phyloP scores from a whole-genome alignment of 2,797 vertebrate genomes.

The Taenioides sp. region DNA sequence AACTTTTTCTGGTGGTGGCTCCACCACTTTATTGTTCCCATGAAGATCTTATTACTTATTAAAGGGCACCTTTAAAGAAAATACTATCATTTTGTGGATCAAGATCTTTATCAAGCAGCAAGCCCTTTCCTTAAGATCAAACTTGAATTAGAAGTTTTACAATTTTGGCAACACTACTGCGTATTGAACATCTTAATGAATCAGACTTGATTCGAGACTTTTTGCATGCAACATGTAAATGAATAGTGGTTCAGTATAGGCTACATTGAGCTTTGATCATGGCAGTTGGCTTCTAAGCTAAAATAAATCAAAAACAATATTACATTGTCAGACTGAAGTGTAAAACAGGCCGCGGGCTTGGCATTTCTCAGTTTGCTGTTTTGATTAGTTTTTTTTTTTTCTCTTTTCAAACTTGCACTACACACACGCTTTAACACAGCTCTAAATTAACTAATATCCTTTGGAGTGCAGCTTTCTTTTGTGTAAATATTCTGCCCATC shows the following conservation, averaged over 20 bases:
- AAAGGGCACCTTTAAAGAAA: no score
- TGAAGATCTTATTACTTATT: no score
- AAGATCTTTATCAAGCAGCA: not conserved
- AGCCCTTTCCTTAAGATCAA: not conserved
- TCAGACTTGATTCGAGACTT: not conserved
- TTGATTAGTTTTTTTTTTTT: conserved; percentile 73
- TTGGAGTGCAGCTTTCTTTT: conserved; percentile 60
- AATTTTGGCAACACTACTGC: not conserved
- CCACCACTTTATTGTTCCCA: no score
- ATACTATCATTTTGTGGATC: no score
- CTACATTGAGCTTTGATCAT: conserved; percentile 38
- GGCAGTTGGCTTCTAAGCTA: conserved; percentile 48
- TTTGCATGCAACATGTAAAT: not conserved
- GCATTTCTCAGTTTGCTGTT: conserved; percentile 65
- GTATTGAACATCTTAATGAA: not conserved
- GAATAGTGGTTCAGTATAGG: conserved; percentile 35
- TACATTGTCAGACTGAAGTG: conserved; percentile 49
- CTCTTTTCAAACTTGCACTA: conserved; percentile 52
- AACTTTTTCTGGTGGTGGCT: no score
- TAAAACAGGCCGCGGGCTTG: conserved; percentile 46
- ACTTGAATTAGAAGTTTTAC: no score
- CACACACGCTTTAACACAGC: conserved; percentile 60
- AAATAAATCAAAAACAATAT: conserved; percentile 58
- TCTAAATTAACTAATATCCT: conserved; percentile 68
- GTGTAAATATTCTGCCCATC: conserved; percentile 56